phyloP scores from a whole-genome alignment of 2,797 vertebrate species.

The Phoxinus dragarum region DNA sequence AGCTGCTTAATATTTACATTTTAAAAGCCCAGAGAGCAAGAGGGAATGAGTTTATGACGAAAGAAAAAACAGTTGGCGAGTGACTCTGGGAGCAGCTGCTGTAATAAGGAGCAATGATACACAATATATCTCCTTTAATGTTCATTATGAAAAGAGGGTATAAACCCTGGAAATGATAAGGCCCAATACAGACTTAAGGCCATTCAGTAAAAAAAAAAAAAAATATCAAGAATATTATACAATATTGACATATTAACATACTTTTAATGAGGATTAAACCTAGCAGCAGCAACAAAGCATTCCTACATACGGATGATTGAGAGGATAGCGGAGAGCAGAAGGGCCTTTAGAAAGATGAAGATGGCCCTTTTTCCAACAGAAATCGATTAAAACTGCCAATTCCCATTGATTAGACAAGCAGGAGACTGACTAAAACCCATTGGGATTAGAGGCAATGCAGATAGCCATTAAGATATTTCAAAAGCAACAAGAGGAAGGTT shows the following conservation, averaged over 20 bases:
- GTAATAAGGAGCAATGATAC: constrained; percentile 19
- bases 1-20: constrained; percentile 66
- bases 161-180: constrained; percentile 4
- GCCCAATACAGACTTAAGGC: background rate
- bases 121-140: constrained; percentile 5
- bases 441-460: constrained; percentile 67
- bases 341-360: constrained; percentile 69
- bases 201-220: background rate
- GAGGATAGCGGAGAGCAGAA: constrained; percentile 16
- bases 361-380: constrained; percentile 73
- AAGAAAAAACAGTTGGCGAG: constrained; percentile 13
- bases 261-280: constrained; percentile 5
- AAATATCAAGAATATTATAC: background rate
- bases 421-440: constrained; percentile 61
- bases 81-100: constrained; percentile 19
- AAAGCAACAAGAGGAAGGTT: constrained; percentile 9
- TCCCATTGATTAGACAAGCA: constrained; percentile 69
- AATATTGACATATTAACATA: background rate
- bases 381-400: constrained; percentile 80
- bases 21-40: constrained; percentile 23
- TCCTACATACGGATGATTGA: background rate
- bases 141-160: constrained; percentile 5
- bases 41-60: constrained; percentile 15
- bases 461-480: constrained; percentile 30
- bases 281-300: constrained; percentile 20